These are phyloP conservation scores for Teleopsis dalmanni DNA, from an alignment of 1,140 invertebrate species.

Conservation along the genomic window DNA sequence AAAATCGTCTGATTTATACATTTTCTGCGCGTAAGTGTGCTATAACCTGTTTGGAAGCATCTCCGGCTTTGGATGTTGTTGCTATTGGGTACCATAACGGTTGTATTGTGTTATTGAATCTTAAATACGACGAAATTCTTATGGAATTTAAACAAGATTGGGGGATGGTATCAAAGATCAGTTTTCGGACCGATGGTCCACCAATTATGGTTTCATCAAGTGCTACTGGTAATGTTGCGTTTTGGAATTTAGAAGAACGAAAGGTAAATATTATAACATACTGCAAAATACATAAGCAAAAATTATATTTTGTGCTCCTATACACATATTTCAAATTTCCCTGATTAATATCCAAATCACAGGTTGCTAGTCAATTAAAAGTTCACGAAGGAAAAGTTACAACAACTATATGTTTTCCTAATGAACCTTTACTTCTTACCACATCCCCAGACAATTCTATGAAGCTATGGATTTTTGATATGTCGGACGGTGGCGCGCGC, in stretches of 20 bases:
- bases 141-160: constrained; percentile 88
- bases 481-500: constrained; percentile 79
- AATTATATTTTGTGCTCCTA: neutral
- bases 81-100: constrained; percentile 79
- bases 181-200: constrained; percentile 80
- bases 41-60: constrained; percentile 67
- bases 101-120: constrained; percentile 79
- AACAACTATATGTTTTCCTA: constrained; percentile 73
- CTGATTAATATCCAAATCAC: neutral
- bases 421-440: constrained; percentile 83
- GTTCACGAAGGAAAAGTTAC: constrained; percentile 70
- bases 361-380: constrained; percentile 27
- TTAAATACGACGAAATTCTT: constrained; percentile 77
- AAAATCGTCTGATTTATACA: constrained; percentile 67
- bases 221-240: constrained; percentile 70
- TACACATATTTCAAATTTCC: neutral
- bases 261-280: constrained; percentile 49
- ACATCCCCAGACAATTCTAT: constrained; percentile 92
- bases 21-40: constrained; percentile 70
- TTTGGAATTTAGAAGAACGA: constrained; percentile 90
- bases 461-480: constrained; percentile 94
- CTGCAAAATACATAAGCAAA: neutral
- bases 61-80: constrained; percentile 84
- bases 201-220: constrained; percentile 82
- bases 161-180: constrained; percentile 76